A percentile compares a stretch with the other conserved stretches of the same genome.
These are phyloP conservation scores for Euproctis similis DNA, from an alignment of 2,888 invertebrate species.

Conservation along the genomic window DNA sequence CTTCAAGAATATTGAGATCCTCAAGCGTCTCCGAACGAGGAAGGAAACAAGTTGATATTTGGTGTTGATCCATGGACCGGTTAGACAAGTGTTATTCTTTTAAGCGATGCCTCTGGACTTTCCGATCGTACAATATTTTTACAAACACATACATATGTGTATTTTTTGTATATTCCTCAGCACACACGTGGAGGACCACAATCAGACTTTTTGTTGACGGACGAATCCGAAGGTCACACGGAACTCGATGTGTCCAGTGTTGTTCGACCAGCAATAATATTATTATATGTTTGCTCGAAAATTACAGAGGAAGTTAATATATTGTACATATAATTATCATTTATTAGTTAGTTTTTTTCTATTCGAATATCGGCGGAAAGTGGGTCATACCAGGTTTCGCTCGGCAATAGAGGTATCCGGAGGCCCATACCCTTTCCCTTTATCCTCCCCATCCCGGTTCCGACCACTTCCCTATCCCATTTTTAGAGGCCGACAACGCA, in stretches of 20 bases:
- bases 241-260: conserved; percentile 52
- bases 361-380: too few relatives aligned
- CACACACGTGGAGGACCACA: conserved; percentile 38
- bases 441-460: too few relatives aligned
- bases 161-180: conserved; percentile 20
- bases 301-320: conserved; percentile 53
- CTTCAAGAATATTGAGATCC: conserved; percentile 3
- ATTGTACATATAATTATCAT: too few relatives aligned
- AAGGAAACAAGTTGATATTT: conserved; percentile 73
- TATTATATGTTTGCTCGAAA: conserved; percentile 42
- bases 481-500: too few relatives aligned
- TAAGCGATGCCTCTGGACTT: conserved; percentile 69
- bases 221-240: conserved; percentile 57
- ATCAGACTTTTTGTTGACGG: conserved; percentile 53
- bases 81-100: conserved; percentile 72
- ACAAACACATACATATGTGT: too few relatives aligned
- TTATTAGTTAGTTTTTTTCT: too few relatives aligned
- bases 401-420: too few relatives aligned
- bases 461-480: too few relatives aligned
- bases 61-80: conserved; percentile 56
- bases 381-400: too few relatives aligned
- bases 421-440: too few relatives aligned
- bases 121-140: conserved; percentile 51
- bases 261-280: conserved; percentile 39
- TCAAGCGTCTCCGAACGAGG: conserved; percentile 46